Evolutionary conservation across 2,797 vertebrate genomes (phyloP).

Genomic region (Cottoperca gobio): DNA sequence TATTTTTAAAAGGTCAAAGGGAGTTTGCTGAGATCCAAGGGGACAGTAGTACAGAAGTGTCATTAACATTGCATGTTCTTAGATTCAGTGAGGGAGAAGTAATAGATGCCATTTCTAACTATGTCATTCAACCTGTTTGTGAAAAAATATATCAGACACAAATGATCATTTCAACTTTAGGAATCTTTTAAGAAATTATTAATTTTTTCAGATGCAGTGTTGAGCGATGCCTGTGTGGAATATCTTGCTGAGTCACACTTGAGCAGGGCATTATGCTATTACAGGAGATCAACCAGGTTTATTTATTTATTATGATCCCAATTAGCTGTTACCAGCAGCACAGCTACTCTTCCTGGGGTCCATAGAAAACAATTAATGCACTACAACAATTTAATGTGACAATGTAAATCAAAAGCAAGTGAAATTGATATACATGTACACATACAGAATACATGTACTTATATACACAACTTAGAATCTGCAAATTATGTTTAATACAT

Average conservation of each 20-base stretch:
- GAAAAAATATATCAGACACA: not conserved
- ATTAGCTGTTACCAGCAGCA: not conserved
- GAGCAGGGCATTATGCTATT: not conserved
- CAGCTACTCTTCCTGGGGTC: not conserved
- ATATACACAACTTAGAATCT: no score
- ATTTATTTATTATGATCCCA: not conserved
- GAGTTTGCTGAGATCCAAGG: no score
- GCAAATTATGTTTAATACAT: no score
- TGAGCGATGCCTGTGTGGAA: not conserved
- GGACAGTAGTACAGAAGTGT: not conserved
- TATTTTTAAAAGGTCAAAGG: no score
- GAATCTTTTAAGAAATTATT: no score
- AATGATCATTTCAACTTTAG: not conserved
- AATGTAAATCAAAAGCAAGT: not conserved
- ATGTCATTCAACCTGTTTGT: not conserved
- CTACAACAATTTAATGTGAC: not conserved
- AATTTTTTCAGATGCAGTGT: not conserved
- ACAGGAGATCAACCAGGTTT: not conserved
- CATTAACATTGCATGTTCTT: not conserved
- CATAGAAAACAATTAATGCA: not conserved
- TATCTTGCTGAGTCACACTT: not conserved
- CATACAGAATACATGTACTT: not conserved
- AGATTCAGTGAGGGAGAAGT: not conserved
- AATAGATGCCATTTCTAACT: accelerated
- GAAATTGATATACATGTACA: not conserved